Evolutionary conservation across 2,888 invertebrate genomes (phyloP), one percentile per base, ranked within the genome.

Genomic region (Hartigia nigra): DNA sequence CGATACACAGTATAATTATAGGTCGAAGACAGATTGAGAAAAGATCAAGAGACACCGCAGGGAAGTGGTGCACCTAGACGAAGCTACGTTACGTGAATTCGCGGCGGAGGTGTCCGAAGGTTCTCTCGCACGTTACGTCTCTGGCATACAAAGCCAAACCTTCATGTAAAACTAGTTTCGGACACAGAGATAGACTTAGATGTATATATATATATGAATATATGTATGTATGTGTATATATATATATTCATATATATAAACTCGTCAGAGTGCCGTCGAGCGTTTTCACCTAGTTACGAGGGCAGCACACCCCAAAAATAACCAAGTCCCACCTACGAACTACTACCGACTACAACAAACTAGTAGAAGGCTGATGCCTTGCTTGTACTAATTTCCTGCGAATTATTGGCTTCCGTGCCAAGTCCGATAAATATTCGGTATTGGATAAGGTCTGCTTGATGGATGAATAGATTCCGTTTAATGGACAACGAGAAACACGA

Each of bases 211-310:
- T 4, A 39, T 1, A 23, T 23, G n/a, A n/a, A 39, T 39, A 39
- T 39, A 39, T 39, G 1, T 55, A 55, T 55, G 23, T 55, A 55
- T 55, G 23, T 23, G 14, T 35, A 35, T 35, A 35, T 35, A 23
- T 55, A 39, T 14, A 55, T 55, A 23, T 55, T 55, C 5, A 23
- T 55, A 55, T 55, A 55, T 23, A 23, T 55, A 55, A 14, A 55
- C 55, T 55, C 23, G 55, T 55, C 23, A 23, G 55, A 55, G 23
- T 55, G 23, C 55, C 55, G 55, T 9, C 23, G 23, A 55, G 55
- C 77, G 80, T 85, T 87, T 86, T 85, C 84, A 82, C 85, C 86
- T 86, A 87, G 84, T 84, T 87, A 81, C 80, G 76, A 70, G 78
- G 79, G 81, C 82, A 80, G 79, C 80, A 79, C 82, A 78, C 76